These are phyloP conservation scores for Apolygus lucorum DNA, from an alignment of 1,140 invertebrate species.

Conservation along the genomic window DNA sequence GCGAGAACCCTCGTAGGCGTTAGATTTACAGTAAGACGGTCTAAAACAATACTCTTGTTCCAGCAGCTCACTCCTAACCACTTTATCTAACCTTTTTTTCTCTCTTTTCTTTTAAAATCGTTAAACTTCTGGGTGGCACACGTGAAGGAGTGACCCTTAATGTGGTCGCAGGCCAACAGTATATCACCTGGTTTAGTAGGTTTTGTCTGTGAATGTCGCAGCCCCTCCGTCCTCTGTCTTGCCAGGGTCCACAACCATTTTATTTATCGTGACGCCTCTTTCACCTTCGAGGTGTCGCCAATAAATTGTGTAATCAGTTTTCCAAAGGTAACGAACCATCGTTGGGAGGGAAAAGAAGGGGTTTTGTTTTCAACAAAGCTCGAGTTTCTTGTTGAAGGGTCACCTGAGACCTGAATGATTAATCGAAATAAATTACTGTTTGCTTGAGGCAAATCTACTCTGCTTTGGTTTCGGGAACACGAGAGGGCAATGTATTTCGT, in stretches of 20 bases:
- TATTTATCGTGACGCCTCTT: not conserved
- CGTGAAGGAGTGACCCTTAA: constrained; percentile 16
- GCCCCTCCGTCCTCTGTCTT: too few relatives aligned
- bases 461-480: too few relatives aligned
- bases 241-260: not conserved
- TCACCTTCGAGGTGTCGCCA: not conserved
- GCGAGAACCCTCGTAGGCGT: constrained; percentile 1
- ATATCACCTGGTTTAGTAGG: constrained; percentile 11
- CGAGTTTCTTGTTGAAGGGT: too few relatives aligned
- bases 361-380: too few relatives aligned
- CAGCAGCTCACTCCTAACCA: constrained; percentile 16
- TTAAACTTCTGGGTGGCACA: constrained; percentile 14
- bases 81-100: constrained; percentile 11
- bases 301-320: not conserved
- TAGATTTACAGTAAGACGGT: not conserved
- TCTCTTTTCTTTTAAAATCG: constrained; percentile 1
- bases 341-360: too few relatives aligned
- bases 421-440: too few relatives aligned
- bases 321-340: too few relatives aligned
- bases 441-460: too few relatives aligned
- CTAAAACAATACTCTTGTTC: constrained; percentile 18
- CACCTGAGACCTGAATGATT: too few relatives aligned
- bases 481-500: too few relatives aligned
- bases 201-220: not conserved
- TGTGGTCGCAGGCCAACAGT: not conserved